Conservation (phyloP, 2,888 invertebrate genomes). For the Drosophila barbarae region DNA sequence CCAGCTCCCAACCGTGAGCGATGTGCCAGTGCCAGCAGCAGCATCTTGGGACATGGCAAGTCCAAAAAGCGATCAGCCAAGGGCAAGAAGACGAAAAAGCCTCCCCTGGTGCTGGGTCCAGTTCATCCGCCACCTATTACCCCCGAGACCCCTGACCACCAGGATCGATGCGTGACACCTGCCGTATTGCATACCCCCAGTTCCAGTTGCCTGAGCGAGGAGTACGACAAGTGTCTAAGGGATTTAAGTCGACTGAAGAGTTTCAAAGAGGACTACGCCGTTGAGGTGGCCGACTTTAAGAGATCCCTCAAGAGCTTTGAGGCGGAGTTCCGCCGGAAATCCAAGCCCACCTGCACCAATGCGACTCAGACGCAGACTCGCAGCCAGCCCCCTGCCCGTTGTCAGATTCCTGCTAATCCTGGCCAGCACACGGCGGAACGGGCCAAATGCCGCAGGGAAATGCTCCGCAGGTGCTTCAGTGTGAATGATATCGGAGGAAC, state of each 20-base stretch:
- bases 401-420: conserved; percentile 17
- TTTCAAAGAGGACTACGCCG: conserved; percentile 64
- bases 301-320: conserved; percentile 66
- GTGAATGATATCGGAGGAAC: conserved; percentile 67
- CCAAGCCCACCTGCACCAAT: conserved; percentile 54
- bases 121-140: conserved; percentile 18
- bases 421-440: conserved; percentile 48
- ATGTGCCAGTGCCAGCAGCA: conserved; percentile 42
- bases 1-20: conserved; percentile 35
- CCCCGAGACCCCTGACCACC: conserved; percentile 5
- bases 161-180: conserved; percentile 15
- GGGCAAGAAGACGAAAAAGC: conserved; percentile 51
- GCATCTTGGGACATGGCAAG: conserved; percentile 36
- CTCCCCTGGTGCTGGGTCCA: conserved; percentile 18
- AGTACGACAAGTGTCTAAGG: conserved; percentile 60
- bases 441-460: conserved; percentile 58
- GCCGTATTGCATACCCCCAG: conserved; percentile 20
- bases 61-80: conserved; percentile 51
- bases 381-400: conserved; percentile 12
- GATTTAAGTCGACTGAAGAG: conserved; percentile 60
- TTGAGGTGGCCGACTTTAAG: conserved; percentile 67
- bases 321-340: conserved; percentile 57
- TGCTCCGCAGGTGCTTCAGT: conserved; percentile 69
- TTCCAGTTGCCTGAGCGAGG: conserved; percentile 55
- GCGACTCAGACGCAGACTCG: conserved; percentile 31